Conservation (phyloP, 2,888 invertebrate genomes). For the Tipula helvola region DNA sequence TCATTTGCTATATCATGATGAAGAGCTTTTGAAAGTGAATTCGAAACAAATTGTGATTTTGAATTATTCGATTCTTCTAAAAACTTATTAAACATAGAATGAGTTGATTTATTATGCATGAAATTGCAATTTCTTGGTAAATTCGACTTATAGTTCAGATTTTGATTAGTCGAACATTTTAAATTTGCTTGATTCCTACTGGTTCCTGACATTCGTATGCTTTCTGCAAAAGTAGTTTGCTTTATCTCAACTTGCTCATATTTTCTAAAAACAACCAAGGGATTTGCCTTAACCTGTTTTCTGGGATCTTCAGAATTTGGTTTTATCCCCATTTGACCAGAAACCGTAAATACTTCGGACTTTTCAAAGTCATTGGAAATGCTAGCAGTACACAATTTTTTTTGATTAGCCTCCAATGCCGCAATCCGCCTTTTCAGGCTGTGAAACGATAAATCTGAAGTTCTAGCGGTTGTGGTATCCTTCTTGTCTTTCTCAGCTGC, state of each 20-base stretch:
- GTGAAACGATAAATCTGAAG: slow-evolving; percentile 6
- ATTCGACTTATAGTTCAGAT: neutral
- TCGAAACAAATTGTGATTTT: neutral
- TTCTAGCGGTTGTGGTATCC: neutral
- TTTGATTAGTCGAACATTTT: neutral
- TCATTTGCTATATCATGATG: neutral
- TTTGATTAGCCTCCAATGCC: neutral
- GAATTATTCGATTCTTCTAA: neutral
- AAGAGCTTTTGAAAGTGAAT: neutral
- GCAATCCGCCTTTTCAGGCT: neutral
- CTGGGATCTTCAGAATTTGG: too few relatives aligned
- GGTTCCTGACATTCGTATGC: neutral
- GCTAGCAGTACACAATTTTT: neutral
- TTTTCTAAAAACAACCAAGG: too few relatives aligned
- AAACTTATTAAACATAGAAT: neutral
- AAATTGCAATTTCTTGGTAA: neutral
- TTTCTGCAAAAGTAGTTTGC: neutral
- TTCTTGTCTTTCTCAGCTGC: neutral
- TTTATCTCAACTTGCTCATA: neutral
- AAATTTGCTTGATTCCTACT: neutral
- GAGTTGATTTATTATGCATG: neutral
- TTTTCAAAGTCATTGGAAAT: neutral
- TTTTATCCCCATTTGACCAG: neutral
- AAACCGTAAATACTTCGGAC: neutral
- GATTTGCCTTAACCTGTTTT: too few relatives aligned